Conservation (phyloP, 2,113 vertebrate species). For the Boulengeromyrus knoepffleri region DNA sequence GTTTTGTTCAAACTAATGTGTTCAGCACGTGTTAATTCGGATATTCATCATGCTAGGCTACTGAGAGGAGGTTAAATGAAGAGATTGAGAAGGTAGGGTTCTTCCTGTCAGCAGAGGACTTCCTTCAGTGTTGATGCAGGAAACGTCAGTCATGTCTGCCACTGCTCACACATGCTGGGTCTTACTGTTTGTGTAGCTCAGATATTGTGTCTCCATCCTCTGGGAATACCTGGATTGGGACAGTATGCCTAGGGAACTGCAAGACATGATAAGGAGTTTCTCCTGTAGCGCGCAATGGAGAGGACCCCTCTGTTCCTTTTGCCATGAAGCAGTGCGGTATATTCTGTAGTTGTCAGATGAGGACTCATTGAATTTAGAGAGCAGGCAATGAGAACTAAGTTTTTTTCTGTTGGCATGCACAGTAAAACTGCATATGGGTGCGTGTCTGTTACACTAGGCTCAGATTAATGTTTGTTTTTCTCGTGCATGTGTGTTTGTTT, state of each 20-base stretch:
- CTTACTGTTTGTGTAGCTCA: background rate
- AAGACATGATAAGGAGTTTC: constrained; percentile 47
- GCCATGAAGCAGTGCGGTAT: background rate
- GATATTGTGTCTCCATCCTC: background rate
- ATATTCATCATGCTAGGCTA: background rate
- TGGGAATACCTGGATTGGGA: background rate
- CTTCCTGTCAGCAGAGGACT: background rate
- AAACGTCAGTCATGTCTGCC: background rate
- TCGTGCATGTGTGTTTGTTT: background rate
- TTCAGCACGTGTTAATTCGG: background rate
- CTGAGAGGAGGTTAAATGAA: background rate
- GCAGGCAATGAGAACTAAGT: background rate
- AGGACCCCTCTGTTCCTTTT: constrained; percentile 11
- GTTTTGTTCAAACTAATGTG: background rate
- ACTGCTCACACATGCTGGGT: background rate
- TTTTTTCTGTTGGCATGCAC: background rate
- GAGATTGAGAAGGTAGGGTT: background rate
- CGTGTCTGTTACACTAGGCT: background rate
- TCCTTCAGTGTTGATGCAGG: background rate
- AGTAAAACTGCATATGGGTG: background rate
- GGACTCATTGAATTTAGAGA: background rate
- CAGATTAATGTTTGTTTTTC: constrained; percentile 1
- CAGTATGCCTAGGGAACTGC: background rate
- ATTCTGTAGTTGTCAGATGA: background rate
- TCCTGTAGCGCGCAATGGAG: constrained; percentile 51